Evolutionary conservation across 2,888 invertebrate genomes (phyloP), one percentile per base, ranked within the genome.

Genomic region (Lapara coniferarum): DNA sequence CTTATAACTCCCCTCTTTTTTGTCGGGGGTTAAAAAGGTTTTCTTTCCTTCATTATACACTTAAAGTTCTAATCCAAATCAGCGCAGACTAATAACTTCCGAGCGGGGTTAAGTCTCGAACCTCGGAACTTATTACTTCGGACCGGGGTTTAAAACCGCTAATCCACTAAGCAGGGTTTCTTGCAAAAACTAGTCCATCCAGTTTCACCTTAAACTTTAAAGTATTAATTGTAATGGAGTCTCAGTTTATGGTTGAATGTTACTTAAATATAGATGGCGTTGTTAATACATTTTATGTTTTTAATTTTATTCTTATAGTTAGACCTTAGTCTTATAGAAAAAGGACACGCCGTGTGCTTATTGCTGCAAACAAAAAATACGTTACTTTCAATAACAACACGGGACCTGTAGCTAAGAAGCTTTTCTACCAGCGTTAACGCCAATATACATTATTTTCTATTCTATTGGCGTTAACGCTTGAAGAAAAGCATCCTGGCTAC

Each of bases 161-260:
- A 63, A 63, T 63, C 63, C 49, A 49, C 16, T 63, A 63, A 63
- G 63, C 46, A 49, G 19, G 53, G 46, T 69, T n/a, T 66, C 66
- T 63, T 44, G 66, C 63, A 16, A 52, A 66, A 58, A 37, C 25
- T 19, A 66, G 52, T 53, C 13, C 49, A 37, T 19, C 19, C 19
- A 46, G 63, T 63, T 49, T 49, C 63, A 19, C 19, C 16, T 63
- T 63, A 49, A 63, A n/a, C n/a, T n/a, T n/a, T n/a, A n/a, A n/a
- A n/a, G n/a, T n/a, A n/a, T n/a, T n/a, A 63, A 49, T 63, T 63
- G 63, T 63, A 63, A 63, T 63, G 6, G 12, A 63, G 12, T 63
- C 49, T 49, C 4, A 49, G 19, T 59, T n/a, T 10, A 3, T 25
- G 0, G 16, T 12, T 57, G 30, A 30, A 16, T 44, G 46, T 16